These are phyloP conservation scores for Crypturellus tataupa DNA, from an alignment of 2,797 vertebrate species.

Conservation along the genomic window DNA sequence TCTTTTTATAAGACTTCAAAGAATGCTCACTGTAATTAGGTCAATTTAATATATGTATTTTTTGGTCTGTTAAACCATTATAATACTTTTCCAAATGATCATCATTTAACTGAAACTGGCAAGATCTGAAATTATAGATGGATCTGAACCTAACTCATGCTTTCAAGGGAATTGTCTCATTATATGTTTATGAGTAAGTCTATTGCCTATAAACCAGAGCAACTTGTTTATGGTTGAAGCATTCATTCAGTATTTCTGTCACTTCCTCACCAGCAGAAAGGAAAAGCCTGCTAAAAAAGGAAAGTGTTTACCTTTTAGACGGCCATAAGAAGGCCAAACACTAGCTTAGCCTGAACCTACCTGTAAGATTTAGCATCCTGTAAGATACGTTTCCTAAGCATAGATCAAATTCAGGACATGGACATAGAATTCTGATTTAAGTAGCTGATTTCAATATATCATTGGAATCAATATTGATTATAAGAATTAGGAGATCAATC, in stretches of 20 bases:
- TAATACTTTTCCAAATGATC: slow-evolving; percentile 27
- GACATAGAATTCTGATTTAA: background rate
- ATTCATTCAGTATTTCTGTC: background rate
- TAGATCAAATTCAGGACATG: background rate
- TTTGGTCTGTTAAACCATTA: slow-evolving; percentile 48
- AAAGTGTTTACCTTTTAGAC: background rate
- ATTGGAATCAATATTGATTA: background rate
- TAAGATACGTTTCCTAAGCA: background rate
- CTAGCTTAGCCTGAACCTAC: background rate
- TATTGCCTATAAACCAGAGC: background rate
- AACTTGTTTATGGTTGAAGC: background rate
- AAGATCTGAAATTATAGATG: slow-evolving; percentile 37
- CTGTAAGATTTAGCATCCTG: background rate
- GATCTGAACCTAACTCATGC: background rate
- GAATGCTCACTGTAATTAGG: slow-evolving; percentile 57
- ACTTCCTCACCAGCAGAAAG: background rate
- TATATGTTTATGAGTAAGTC: background rate
- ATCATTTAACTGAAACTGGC: slow-evolving; percentile 14
- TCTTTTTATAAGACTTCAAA: slow-evolving; percentile 46
- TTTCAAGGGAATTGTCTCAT: background rate
- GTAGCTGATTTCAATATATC: background rate
- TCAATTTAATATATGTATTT: slow-evolving; percentile 1
- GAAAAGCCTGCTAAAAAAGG: background rate
- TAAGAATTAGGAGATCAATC: background rate
- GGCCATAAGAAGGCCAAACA: background rate